A percentile compares a stretch with the other conserved stretches of the same genome.
These are phyloP conservation scores for Byasa hedistus DNA, from an alignment of 2,888 invertebrate genomes.

Conservation along the genomic window DNA sequence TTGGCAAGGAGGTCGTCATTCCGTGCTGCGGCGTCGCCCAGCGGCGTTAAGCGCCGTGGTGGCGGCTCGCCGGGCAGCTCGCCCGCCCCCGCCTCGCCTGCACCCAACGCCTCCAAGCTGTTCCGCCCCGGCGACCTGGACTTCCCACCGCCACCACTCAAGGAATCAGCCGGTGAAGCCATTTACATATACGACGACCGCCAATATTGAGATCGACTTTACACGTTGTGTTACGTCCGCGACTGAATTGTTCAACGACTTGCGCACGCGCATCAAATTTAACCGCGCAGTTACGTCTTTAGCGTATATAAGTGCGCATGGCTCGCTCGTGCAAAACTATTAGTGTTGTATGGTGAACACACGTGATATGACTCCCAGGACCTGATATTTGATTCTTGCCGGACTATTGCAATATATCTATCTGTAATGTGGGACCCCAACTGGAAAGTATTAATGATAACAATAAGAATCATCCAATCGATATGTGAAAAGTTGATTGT, in stretches of 20 bases:
- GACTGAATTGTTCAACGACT: constrained; percentile 13
- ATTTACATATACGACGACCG: constrained; percentile 78
- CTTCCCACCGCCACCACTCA: constrained; percentile 73
- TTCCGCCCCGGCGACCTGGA: constrained; percentile 70
- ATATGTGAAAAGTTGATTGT: constrained; percentile 23
- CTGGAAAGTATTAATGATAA: constrained; percentile 51
- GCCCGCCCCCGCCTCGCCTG: constrained; percentile 72
- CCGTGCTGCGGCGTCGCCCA: constrained; percentile 69
- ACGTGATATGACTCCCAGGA: constrained; percentile 31
- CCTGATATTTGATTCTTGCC: constrained; percentile 57
- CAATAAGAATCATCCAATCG: constrained; percentile 37
- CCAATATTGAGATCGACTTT: constrained; percentile 57
- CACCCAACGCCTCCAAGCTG: constrained; percentile 74
- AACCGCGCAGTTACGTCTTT: neutral
- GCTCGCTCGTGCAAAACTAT: constrained; percentile 8
- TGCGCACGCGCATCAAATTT: constrained; percentile 1
- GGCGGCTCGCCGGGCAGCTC: constrained; percentile 67
- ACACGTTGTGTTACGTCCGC: constrained; percentile 31
- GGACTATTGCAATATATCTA: constrained; percentile 46
- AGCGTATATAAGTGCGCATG: neutral
- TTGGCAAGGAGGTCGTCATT: constrained; percentile 85
- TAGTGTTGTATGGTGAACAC: constrained; percentile 24
- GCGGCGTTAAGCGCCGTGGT: constrained; percentile 72
- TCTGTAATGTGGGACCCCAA: constrained; percentile 62
- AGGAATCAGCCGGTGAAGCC: constrained; percentile 84